phyloP scores from a whole-genome alignment of 1,140 invertebrate species.

The Eupeodes corollae region DNA sequence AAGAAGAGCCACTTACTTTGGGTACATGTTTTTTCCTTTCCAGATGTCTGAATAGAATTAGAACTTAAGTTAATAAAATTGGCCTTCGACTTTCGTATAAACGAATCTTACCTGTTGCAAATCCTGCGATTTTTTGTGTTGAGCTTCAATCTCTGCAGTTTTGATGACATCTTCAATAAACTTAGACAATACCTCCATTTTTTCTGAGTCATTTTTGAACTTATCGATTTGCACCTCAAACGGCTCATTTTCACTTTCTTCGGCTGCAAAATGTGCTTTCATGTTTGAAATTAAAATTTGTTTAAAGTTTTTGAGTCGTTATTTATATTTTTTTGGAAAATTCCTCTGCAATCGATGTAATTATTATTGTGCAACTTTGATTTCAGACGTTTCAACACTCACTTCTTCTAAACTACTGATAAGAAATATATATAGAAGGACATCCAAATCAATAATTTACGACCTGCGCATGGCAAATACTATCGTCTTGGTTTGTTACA shows the following conservation, averaged over 20 bases:
- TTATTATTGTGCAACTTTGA: too few species aligned
- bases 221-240: constrained; percentile 26
- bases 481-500: too few species aligned
- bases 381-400: too few species aligned
- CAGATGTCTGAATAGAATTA: neutral
- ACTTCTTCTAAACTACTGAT: too few species aligned
- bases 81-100: neutral
- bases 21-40: constrained; percentile 24
- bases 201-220: constrained; percentile 29
- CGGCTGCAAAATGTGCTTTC: constrained; percentile 28
- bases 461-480: too few species aligned
- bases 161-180: constrained; percentile 32
- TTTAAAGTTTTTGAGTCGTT: neutral
- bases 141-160: constrained; percentile 28
- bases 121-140: constrained; percentile 14
- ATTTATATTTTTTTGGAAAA: constrained; percentile 7
- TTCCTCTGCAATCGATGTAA: neutral
- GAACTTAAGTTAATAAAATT: neutral
- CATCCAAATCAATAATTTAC: too few species aligned
- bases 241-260: neutral
- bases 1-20: constrained; percentile 23
- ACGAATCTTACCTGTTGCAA: constrained; percentile 30
- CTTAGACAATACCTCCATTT: constrained; percentile 27
- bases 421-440: too few species aligned
- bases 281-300: constrained; percentile 12